phyloP scores from a whole-genome alignment of 1,140 invertebrate species.

The Camponotus vicinus region DNA sequence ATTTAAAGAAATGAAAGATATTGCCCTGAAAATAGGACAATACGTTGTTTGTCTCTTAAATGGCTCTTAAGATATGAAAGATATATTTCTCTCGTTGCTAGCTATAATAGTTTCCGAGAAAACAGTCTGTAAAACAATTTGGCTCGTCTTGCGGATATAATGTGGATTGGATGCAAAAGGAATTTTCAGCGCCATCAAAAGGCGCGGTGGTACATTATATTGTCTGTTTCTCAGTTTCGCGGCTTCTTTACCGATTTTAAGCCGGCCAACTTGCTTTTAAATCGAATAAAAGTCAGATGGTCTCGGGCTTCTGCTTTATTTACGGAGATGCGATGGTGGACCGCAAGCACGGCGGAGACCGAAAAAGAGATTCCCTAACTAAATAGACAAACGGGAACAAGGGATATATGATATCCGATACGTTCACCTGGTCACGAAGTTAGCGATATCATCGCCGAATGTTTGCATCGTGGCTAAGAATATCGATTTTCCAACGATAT shows the following conservation, averaged over 20 bases:
- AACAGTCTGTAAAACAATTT: slow-evolving; percentile 3
- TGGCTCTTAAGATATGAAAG: slow-evolving; percentile 18
- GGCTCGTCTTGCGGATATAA: neutral
- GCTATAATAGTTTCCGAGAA: neutral
- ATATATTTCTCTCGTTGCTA: neutral
- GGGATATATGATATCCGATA: slow-evolving; percentile 2
- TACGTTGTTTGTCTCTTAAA: slow-evolving; percentile 7
- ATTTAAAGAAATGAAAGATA: neutral
- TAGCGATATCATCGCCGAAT: neutral
- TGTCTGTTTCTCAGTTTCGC: slow-evolving; percentile 56
- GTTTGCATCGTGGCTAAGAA: neutral
- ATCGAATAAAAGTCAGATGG: slow-evolving; percentile 81
- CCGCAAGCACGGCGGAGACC: slow-evolving; percentile 35
- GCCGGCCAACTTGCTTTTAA: slow-evolving; percentile 69
- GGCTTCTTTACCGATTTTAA: slow-evolving; percentile 65
- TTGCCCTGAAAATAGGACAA: neutral
- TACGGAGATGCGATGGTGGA: slow-evolving; percentile 51
- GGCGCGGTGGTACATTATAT: slow-evolving; percentile 39
- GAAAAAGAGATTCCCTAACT: neutral
- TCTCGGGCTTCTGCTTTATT: slow-evolving; percentile 73
- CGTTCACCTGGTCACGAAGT: neutral
- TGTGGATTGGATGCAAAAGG: slow-evolving; percentile 23
- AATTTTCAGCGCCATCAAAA: slow-evolving; percentile 46
- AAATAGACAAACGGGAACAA: slow-evolving; percentile 9
- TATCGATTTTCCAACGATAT: neutral